These are phyloP conservation scores for Carassius carassius DNA, from an alignment of 2,113 vertebrate species.

Conservation along the genomic window DNA sequence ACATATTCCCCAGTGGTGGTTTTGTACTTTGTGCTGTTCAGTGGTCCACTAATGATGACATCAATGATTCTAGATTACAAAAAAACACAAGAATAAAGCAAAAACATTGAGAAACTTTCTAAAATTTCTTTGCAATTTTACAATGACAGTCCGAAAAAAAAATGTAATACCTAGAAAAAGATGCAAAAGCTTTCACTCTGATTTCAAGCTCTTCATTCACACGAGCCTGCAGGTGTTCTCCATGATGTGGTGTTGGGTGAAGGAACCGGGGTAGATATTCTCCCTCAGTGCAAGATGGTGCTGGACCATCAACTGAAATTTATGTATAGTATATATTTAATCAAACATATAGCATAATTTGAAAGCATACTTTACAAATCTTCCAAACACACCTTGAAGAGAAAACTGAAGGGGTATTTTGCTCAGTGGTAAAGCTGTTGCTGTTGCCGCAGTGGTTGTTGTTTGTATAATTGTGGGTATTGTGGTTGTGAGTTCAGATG, in stretches of 20 bases:
- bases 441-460: not conserved
- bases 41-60: constrained; percentile 61
- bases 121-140: not conserved
- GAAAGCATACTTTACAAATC: not conserved
- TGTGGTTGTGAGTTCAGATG: not conserved
- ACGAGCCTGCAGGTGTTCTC: constrained; percentile 51
- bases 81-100: not conserved
- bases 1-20: constrained; percentile 13
- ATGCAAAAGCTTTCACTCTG: constrained; percentile 61
- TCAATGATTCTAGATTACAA: constrained; percentile 47
- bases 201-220: constrained; percentile 64
- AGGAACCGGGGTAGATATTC: constrained; percentile 62
- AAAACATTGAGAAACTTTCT: not conserved
- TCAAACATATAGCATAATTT: too few relatives aligned
- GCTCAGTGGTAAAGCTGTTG: constrained; percentile 47
- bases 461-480: not conserved
- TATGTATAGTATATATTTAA: not conserved
- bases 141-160: too few relatives aligned
- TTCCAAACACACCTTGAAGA: constrained; percentile 58
- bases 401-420: constrained; percentile 70
- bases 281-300: constrained; percentile 65
- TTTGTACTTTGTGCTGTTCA: constrained; percentile 43
- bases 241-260: constrained; percentile 63
- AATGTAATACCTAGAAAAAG: constrained; percentile 58
- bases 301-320: constrained; percentile 63